Conservation (phyloP, 2,797 vertebrate species). For the Psittacula derbiana region DNA sequence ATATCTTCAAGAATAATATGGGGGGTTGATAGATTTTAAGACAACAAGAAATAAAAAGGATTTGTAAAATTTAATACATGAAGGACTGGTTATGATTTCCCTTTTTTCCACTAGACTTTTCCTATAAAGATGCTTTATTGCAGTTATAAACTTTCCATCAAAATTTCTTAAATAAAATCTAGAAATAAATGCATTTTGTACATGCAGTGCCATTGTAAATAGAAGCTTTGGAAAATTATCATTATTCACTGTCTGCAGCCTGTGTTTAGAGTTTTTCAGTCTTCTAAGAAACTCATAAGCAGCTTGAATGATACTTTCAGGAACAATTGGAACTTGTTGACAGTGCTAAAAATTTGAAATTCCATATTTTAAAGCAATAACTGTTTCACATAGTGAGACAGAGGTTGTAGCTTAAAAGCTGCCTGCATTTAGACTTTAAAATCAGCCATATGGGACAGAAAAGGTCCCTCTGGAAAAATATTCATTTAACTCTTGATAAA, state of each 20-base stretch:
- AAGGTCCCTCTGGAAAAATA: constrained; percentile 30
- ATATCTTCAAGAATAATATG: background rate
- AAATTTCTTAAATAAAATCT: background rate
- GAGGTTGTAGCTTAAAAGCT: constrained; percentile 12
- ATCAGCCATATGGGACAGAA: constrained; percentile 14
- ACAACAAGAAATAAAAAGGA: background rate
- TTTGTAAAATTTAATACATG: background rate
- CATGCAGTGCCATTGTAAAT: background rate
- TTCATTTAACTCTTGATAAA: constrained; percentile 34
- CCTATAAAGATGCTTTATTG: background rate
- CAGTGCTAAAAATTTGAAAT: background rate
- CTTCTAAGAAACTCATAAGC: constrained; percentile 5
- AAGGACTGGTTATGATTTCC: background rate
- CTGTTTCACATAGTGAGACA: background rate
- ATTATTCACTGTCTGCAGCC: background rate
- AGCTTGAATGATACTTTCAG: background rate
- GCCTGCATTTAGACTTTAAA: constrained; percentile 10
- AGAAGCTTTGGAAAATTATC: background rate
- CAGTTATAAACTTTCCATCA: background rate
- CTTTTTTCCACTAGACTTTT: background rate
- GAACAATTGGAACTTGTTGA: constrained; percentile 42
- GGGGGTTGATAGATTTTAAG: background rate
- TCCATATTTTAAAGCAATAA: constrained; percentile 20
- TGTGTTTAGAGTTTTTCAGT: background rate
- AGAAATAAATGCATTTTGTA: background rate